Base-by-base conservation (phyloP, 2,797 vertebrate genomes). In the Melanotaenia trifasciata region DNA sequence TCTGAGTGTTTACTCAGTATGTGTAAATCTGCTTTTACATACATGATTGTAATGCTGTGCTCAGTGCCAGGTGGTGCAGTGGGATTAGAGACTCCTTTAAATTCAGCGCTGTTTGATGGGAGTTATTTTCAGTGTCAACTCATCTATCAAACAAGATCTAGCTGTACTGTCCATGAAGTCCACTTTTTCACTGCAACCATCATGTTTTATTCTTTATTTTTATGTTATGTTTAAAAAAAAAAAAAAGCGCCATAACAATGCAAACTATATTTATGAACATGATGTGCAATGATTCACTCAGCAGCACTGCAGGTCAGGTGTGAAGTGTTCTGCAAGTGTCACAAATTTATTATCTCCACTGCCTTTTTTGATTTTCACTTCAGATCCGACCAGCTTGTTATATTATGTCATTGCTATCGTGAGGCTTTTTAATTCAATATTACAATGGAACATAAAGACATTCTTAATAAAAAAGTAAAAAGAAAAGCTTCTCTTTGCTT, bases 371-470 rank as follows among this genome's bases (percentile, higher is more conserved):
- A 71, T 63, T 85, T 74, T 74, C n/a, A 62, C 70, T 80, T 33
- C 63, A 70, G 67, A 64, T 80, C 45, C 70, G 50, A 85, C 70
- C 67, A 81, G 76, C 61, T 79, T 70, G 58, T 84, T 80, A 76
- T 80, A 50, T 77, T 43, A 70, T 86, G 77, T 81, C 81, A 57
- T 78, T 84, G 77, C 69, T 84, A 57, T 88, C 76, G 72, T 88
- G 70, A 67, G 58, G 62, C 73, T 87, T 90, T 90, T 86, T 87
- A 87, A 83, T 84, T 78, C 81, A 82, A 68, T 79, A 62, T 77
- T 58, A 82, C 2, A 11, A 78, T 13, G 66, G 63, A 81, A 83
- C 51, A 87, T 91, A 88, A 91, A 91, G 50, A 73, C 33, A 72
- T 90, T 91, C 74, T 82, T 84, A 64, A 86, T 79, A 64, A 84